Evolutionary conservation across 1,140 invertebrate genomes (phyloP), one percentile per base, ranked within the genome.

Genomic region (Macrobrachium rosenbergii): DNA sequence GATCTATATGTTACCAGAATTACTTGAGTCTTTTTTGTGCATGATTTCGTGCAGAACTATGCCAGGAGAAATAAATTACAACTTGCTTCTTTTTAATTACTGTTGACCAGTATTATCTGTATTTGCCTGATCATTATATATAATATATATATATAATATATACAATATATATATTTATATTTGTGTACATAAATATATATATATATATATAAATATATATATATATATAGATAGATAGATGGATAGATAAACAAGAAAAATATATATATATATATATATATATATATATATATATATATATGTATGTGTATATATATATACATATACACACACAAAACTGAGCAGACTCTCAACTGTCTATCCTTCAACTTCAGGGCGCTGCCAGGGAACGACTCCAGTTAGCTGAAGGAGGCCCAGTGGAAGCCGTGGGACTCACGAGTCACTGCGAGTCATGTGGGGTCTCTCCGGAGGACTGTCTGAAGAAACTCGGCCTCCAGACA

Each of bases 391-490:
- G 67, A 12, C 78, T 64, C 10, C 63, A 63, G 78, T 21, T 62
- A 75, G 43, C 72, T 5, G 78, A 63, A 37, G 63, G 64, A 28
- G 17, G 63, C 14, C 69, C 63, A 3, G 16, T 45, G 28, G 78
- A 72, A 23, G 59, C 77, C 58, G 28, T 37, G 2, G 23, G 37
- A 45, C 73, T 76, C 16, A 63, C 73, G 19, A 63, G 75, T 16
- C 84, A 87, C 16, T 87, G 84, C 52, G 79, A 80, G 28, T 87
- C 84, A 8, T 87, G 84, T 21, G 84, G 84, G 8, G 84, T 87
- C 16, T 87, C 84, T 21, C 84, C 84, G 10, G 78, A 81, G 14
- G 84, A 87, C 19, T 87, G 84, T 17, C 84, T 87, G 5, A 81
- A 87, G 84, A 87, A 81, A 43, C 69, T 87, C 23, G 84, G 84